Conservation (phyloP, 64 coral and sea anemone genomes). For the Actinia tenebrosa region DNA sequence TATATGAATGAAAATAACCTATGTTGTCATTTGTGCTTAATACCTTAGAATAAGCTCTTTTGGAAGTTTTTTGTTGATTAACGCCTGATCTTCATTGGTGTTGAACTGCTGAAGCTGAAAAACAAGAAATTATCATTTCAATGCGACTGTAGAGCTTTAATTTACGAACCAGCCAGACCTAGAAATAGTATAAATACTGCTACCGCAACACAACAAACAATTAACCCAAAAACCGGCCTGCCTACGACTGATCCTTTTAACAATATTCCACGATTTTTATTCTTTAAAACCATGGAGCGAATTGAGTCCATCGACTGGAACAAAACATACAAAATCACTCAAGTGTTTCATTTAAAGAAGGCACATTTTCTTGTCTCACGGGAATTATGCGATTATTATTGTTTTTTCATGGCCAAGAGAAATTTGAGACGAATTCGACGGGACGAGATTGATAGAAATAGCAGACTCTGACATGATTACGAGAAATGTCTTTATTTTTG, state of each 20-base stretch:
- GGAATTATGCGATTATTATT: neutral
- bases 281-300: neutral
- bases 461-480: neutral
- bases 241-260: neutral
- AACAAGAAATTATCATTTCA: neutral
- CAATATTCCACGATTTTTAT: neutral
- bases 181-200: neutral
- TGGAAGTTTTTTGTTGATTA: conserved; percentile 66
- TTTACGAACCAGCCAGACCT: neutral
- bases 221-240: neutral
- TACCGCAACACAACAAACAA: neutral
- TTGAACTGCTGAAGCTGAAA: conserved; percentile 59
- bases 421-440: neutral
- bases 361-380: neutral
- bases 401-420: neutral
- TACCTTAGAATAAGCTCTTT: conserved; percentile 67
- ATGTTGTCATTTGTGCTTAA: neutral
- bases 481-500: conserved; percentile 2
- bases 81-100: conserved; percentile 62
- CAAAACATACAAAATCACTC: neutral
- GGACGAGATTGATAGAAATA: neutral
- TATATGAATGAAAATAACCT: neutral
- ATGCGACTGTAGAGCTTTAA: neutral
- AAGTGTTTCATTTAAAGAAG: neutral
- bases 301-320: neutral